These are phyloP conservation scores for Crotophaga sulcirostris DNA, from an alignment of 2,113 vertebrate species.

Conservation along the genomic window DNA sequence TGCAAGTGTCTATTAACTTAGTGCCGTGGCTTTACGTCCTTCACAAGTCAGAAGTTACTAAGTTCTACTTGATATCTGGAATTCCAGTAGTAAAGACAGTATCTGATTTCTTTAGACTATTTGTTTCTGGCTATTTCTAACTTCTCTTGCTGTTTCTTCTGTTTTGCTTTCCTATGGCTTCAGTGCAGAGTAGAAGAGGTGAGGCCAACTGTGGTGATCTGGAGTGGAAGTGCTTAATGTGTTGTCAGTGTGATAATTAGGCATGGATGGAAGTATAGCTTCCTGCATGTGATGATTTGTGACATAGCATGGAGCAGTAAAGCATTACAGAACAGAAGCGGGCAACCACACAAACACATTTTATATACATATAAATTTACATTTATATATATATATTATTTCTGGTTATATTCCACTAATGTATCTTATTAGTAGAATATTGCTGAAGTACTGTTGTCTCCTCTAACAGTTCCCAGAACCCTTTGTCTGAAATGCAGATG, in stretches of 20 bases:
- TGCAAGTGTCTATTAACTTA: background rate
- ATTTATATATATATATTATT: background rate
- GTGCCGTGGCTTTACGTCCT: background rate
- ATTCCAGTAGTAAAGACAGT: background rate
- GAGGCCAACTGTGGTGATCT: constrained; percentile 71
- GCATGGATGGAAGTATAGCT: background rate
- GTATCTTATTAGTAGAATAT: background rate
- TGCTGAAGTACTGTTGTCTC: background rate
- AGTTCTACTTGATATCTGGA: background rate
- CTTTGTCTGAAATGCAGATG: background rate
- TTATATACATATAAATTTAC: background rate
- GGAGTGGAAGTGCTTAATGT: background rate
- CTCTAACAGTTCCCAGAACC: background rate
- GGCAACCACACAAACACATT: background rate
- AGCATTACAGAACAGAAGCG: background rate
- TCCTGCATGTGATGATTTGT: background rate
- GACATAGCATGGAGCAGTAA: background rate
- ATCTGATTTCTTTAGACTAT: background rate
- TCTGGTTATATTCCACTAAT: background rate
- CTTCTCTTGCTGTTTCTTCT: constrained; percentile 72
- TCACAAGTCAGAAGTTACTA: background rate
- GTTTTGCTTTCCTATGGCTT: constrained; percentile 78
- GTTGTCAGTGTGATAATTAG: background rate
- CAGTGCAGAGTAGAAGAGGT: constrained; percentile 99
- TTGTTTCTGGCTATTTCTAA: constrained; percentile 65